A percentile compares a stretch with the other conserved stretches of the same genome.
phyloP scores from a whole-genome alignment of 2,797 vertebrate species.

The Centroberyx gerrardi region DNA sequence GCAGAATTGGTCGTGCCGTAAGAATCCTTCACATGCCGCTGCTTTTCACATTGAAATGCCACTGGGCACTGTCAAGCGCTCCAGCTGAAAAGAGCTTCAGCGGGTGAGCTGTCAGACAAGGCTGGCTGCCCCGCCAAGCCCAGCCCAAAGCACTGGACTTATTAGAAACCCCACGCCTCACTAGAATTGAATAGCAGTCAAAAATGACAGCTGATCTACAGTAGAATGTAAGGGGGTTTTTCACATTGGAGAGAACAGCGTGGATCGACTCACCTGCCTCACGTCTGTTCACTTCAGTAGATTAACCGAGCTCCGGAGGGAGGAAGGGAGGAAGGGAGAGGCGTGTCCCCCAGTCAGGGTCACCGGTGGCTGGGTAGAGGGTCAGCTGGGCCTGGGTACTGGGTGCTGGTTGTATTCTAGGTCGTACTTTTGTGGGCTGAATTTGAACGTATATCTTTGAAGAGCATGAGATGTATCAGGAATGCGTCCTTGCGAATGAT shows the following conservation, averaged over 20 bases:
- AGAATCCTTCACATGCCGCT: conserved; percentile 34
- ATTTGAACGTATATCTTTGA: neutral
- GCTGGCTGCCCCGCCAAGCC: conserved; percentile 56
- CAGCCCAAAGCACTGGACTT: conserved; percentile 47
- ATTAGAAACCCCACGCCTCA: conserved; percentile 54
- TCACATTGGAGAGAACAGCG: conserved; percentile 16
- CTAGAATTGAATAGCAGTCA: conserved; percentile 40
- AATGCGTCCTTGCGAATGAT: neutral
- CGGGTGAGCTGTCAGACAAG: conserved; percentile 54
- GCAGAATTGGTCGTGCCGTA: conserved; percentile 28
- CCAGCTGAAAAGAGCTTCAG: conserved; percentile 45
- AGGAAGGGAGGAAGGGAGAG: conserved; percentile 10
- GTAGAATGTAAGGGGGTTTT: conserved; percentile 12
- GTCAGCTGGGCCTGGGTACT: neutral
- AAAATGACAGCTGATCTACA: conserved; percentile 51
- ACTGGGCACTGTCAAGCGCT: conserved; percentile 51
- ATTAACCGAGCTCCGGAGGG: conserved; percentile 18
- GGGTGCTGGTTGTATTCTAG: neutral
- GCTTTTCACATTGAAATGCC: conserved; percentile 43
- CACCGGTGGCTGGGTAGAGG: neutral
- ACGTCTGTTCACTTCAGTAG: conserved; percentile 20
- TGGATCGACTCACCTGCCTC: conserved; percentile 59
- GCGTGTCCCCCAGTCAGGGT: conserved; percentile 14
- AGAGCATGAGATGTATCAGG: neutral
- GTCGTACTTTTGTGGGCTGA: neutral